phyloP scores from a whole-genome alignment of 2,113 vertebrate species.

The Myxocyprinus asiaticus region DNA sequence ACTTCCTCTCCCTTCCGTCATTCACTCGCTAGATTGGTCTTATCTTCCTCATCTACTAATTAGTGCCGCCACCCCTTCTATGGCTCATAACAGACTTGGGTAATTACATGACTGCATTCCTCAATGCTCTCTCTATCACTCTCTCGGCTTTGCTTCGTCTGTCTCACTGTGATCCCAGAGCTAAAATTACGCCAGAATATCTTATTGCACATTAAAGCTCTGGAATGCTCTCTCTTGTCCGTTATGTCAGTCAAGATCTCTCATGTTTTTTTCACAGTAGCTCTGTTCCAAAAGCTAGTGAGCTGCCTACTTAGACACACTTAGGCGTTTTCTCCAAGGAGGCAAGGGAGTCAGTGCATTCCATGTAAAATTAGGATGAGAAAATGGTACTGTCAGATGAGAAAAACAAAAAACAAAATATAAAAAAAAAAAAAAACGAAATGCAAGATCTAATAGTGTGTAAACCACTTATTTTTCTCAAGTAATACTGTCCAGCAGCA shows the following conservation, averaged over 20 bases:
- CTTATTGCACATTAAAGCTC: conserved; percentile 26
- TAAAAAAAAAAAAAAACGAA: too few relatives aligned
- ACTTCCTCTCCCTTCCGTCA: conserved; percentile 27
- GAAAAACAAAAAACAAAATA: too few relatives aligned
- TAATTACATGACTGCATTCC: conserved; percentile 33
- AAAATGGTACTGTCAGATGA: too few relatives aligned
- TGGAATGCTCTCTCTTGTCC: neutral
- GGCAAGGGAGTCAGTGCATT: too few relatives aligned
- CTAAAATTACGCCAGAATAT: conserved; percentile 34
- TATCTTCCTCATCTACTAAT: conserved; percentile 43
- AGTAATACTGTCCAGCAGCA: too few relatives aligned
- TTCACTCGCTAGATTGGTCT: conserved; percentile 1
- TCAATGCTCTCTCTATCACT: neutral
- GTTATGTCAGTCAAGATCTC: neutral
- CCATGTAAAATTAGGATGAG: too few relatives aligned
- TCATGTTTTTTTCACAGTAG: neutral
- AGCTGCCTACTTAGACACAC: neutral
- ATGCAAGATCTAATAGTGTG: too few relatives aligned
- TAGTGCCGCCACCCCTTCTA: conserved; percentile 12
- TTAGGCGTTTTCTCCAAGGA: neutral
- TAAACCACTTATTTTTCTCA: too few relatives aligned
- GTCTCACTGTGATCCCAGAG: conserved; percentile 7
- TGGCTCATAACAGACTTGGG: conserved; percentile 15
- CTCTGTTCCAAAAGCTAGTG: neutral
- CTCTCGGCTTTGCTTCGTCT: neutral